Conservation (phyloP, 1,140 invertebrate species). For the Melipona quadrifasciata region DNA sequence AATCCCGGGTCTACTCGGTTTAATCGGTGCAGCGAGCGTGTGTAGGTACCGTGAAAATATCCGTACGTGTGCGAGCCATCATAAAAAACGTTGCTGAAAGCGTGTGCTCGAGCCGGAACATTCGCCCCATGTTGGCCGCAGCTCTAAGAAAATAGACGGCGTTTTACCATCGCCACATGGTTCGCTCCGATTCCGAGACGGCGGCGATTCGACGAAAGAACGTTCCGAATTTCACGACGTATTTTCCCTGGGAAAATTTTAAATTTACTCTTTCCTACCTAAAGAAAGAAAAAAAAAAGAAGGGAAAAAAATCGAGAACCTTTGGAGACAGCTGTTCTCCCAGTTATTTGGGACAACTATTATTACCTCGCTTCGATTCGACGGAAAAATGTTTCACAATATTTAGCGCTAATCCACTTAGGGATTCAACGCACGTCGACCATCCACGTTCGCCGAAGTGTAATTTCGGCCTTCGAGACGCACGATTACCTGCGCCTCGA, state of each 20-base stretch:
- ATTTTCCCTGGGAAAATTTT: no score
- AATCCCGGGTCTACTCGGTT: background rate
- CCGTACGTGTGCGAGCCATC: slow-evolving; percentile 38
- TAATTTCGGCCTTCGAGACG: background rate
- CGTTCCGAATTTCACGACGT: no score
- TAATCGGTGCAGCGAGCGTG: background rate
- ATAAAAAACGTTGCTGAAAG: slow-evolving; percentile 53
- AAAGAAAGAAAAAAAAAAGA: background rate
- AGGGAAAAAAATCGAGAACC: background rate
- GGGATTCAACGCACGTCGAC: background rate
- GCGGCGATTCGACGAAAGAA: background rate
- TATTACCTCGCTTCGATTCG: background rate
- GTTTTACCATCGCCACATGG: slow-evolving; percentile 39
- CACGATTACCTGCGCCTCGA: slow-evolving; percentile 4
- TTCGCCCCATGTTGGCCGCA: slow-evolving; percentile 44
- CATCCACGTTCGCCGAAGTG: background rate
- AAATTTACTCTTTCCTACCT: no score
- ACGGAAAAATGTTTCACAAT: background rate
- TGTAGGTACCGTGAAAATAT: slow-evolving; percentile 48
- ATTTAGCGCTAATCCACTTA: background rate
- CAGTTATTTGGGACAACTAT: background rate
- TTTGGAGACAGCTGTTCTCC: no score
- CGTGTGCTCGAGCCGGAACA: slow-evolving; percentile 35
- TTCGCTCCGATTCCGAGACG: slow-evolving; percentile 26
- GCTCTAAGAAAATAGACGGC: slow-evolving; percentile 62